Evolutionary conservation across 2,797 vertebrate species (phyloP), one percentile per base, ranked within the genome.

Genomic region (Ceyx erithaca): DNA sequence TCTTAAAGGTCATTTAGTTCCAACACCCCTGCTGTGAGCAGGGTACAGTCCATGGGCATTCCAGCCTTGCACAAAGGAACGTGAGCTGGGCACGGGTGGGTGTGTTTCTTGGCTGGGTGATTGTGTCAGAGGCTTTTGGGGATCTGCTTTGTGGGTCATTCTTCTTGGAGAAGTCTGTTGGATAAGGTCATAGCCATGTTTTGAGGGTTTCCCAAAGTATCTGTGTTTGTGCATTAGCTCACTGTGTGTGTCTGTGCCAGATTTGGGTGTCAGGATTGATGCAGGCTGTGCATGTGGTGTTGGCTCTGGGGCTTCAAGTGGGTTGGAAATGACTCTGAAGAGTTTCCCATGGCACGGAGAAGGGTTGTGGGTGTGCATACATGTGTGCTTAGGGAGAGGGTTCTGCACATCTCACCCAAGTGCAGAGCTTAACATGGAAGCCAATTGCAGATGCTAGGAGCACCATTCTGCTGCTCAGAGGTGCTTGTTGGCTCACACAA

Each of bases 221-320:
- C 12, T 55, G 52, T n/a, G 14, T 33, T 14, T 72, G 54, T 8
- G 31, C 22, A 1, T 9, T 33, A 23, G 18, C 21, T 80, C 23
- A 1, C 13, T 2, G 6, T 11, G 45, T 9, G 4, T 18, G 14
- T 14, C 35, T 2, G 0, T 6, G 31, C 31, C 25, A 26, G 80
- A 4, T 10, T 23, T 25, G 31, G 8, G 26, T 20, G 35, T 21
- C 37, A 25, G 81, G 26, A 28, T 0, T 31, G 64, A 3, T 10
- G 55, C 3, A 63, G 37, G 22, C 35, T 40, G 41, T 55, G 51
- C 12, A 1, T 5, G 11, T 6, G 10, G 20, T 43, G 7, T 5
- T 46, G 25, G 33, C n/a, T 37, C 78, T 58, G 63, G 33, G 48
- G 14, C 6, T 66, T 54, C 57, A 35, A 49, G 45, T 64, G 61